Evolutionary conservation across 2,888 invertebrate genomes (phyloP), one percentile per base, ranked within the genome.

Genomic region (Platynereis dumerilii): DNA sequence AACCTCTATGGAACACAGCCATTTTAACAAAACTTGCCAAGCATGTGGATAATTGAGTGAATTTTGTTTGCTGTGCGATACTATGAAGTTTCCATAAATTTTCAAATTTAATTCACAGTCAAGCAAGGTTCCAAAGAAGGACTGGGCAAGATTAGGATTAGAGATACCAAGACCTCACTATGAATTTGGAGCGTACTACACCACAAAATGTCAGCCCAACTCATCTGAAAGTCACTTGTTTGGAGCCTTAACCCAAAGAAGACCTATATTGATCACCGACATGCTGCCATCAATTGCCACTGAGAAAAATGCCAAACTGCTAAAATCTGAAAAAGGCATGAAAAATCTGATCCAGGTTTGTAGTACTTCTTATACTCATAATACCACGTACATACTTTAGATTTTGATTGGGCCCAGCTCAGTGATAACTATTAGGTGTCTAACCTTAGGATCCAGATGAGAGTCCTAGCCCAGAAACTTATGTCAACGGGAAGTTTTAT

Each of bases 121-220:
- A 5, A 28, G 20, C 28, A 56, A 56, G 17, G 29, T 56, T 15
- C 29, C 28, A 12, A 56, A 29, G 34, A 12, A 10, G 20, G 79
- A 80, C 60, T 80, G 80, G 80, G 68, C 75, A 17, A 63, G 78
- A 45, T 72, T 79, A 56, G 80, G 80, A n/a, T 67, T 80, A 26
- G 74, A 72, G 72, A 74, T 76, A 60, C 78, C 79, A 7, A 69
- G 76, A 12, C 80, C 80, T 2, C 74, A 75, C 44, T 80, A 80
- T 72, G 69, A 75, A 15, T 78, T 79, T 68, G 67, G 78, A 17
- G 74, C 79, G 45, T 80, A 80, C 68, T 74, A 75, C 65, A 79
- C 79, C 2, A 69, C 70, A 20, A 76, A 74, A 61, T 79, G 79
- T 68, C 66, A 75, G 66, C 80, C 80, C 1, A 73, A 76, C 17